A percentile compares a stretch with the other conserved stretches of the same genome.
Conservation (phyloP, 2,888 invertebrate genomes). For the Stenoptilia bipunctidactyla region DNA sequence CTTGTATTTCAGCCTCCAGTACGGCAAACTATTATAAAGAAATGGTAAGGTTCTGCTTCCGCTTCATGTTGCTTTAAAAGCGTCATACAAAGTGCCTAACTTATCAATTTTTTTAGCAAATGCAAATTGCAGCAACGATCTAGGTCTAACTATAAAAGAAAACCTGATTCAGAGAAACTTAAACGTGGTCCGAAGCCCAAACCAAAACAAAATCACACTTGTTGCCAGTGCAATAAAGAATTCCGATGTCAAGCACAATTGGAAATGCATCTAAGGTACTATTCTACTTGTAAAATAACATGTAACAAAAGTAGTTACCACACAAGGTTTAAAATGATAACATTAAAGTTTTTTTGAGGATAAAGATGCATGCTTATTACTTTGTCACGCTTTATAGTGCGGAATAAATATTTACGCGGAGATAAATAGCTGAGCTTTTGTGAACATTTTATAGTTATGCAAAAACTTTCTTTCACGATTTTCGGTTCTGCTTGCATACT, state of each 20-base stretch:
- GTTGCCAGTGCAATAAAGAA: constrained; percentile 71
- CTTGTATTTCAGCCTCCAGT: constrained; percentile 30
- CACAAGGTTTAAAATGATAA: too few relatives aligned
- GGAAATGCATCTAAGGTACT: constrained; percentile 71
- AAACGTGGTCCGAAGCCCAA: constrained; percentile 74
- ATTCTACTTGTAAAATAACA: too few relatives aligned
- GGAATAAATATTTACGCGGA: too few relatives aligned
- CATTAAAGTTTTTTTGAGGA: too few relatives aligned
- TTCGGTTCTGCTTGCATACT: too few relatives aligned
- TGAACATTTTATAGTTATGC: too few relatives aligned
- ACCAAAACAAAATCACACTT: constrained; percentile 67
- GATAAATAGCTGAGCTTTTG: too few relatives aligned
- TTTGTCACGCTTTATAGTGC: neutral
- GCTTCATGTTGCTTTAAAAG: too few relatives aligned
- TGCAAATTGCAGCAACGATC: constrained; percentile 38
- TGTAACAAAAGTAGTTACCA: too few relatives aligned
- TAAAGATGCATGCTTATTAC: neutral
- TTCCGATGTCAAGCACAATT: constrained; percentile 74
- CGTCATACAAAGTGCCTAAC: too few relatives aligned
- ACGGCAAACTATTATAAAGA: constrained; percentile 43
- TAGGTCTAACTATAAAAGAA: constrained; percentile 63
- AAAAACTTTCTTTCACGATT: too few relatives aligned
- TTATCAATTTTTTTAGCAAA: constrained; percentile 30
- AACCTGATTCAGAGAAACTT: constrained; percentile 67
- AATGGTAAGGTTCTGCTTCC: constrained; percentile 31